Percentiles rank a stretch among this genome's conserved stretches.
These are phyloP conservation scores for Vombatus ursinus DNA, from an alignment of 2,113 vertebrate species.

Conservation along the genomic window DNA sequence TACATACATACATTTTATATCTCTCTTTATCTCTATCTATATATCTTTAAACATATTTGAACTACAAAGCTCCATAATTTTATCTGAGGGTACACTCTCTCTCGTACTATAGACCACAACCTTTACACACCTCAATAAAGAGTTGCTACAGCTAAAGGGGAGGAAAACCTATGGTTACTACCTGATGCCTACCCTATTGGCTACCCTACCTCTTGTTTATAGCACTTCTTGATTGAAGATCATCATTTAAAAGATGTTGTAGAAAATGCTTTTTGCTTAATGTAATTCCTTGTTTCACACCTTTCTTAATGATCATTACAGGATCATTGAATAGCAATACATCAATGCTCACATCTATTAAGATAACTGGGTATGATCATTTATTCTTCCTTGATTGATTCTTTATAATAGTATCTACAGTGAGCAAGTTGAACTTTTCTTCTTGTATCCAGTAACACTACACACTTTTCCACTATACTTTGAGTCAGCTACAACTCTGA, in stretches of 20 bases:
- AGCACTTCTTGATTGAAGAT: neutral
- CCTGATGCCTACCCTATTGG: neutral
- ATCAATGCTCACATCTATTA: neutral
- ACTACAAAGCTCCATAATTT: neutral
- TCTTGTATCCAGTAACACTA: neutral
- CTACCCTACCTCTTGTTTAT: neutral
- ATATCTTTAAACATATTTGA: neutral
- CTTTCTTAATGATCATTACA: neutral
- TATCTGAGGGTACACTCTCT: neutral
- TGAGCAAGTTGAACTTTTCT: neutral
- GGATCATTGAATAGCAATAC: neutral
- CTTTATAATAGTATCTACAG: neutral
- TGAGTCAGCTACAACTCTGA: neutral
- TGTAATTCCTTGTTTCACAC: neutral
- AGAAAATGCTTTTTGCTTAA: neutral
- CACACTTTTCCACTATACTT: neutral
- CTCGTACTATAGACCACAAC: neutral
- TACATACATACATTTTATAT: too few relatives aligned
- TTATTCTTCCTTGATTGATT: neutral
- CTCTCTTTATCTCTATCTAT: too few relatives aligned
- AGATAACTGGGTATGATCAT: neutral
- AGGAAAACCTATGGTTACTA: neutral
- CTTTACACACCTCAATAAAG: neutral
- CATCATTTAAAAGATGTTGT: neutral
- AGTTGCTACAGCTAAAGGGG: neutral